Evolutionary conservation across 2,888 invertebrate genomes (phyloP), one percentile per base, ranked within the genome.

Genomic region (Megalurothrips usitatus): DNA sequence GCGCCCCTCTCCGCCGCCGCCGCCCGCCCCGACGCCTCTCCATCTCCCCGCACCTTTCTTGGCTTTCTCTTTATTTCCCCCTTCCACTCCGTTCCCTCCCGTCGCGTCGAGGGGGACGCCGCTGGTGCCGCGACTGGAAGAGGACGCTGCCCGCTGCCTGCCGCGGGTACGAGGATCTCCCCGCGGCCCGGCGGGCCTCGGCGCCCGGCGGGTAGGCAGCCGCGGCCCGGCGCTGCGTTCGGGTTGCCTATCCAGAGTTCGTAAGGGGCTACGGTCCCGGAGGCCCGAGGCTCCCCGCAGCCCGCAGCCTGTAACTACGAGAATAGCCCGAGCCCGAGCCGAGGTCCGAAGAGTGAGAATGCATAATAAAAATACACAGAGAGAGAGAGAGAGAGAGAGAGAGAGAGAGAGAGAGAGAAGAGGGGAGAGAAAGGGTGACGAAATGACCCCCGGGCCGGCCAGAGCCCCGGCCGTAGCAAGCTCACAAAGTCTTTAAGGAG

Each of bases 341-440:
- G 68, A n/a, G 68, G 11, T 23, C 34, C 3, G 34, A 43, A 43
- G 34, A 6, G 34, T 43, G 34, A 43, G 58, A 58, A n/a, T n/a
- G n/a, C n/a, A n/a, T 75, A 75, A 75, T 75, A 26, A 75, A 26
- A 75, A 58, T 17, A 52, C 58, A 58, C 6, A 58, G n/a, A 58
- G n/a, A 52, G 14, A 17, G 52, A 52, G 17, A 17, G 52, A 17
- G 52, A 4, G 52, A 12, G 52, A 12, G 52, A 52, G 52, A 52
- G 52, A 58, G 58, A 58, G 17, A 19, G 68, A 26, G 23, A 75
- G 68, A 26, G 68, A 12, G 68, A 75, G 23, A 26, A 26, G 26
- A 75, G 34, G 34, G 34, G 34, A 43, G 58, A 58, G 68, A 26
- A 75, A 75, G 68, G 68, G 68, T 75, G 68, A 75, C 68, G 68